Evolutionary conservation across 2,888 invertebrate species (phyloP), one percentile per base, ranked within the genome.

Genomic region (Glomeris marginata): DNA sequence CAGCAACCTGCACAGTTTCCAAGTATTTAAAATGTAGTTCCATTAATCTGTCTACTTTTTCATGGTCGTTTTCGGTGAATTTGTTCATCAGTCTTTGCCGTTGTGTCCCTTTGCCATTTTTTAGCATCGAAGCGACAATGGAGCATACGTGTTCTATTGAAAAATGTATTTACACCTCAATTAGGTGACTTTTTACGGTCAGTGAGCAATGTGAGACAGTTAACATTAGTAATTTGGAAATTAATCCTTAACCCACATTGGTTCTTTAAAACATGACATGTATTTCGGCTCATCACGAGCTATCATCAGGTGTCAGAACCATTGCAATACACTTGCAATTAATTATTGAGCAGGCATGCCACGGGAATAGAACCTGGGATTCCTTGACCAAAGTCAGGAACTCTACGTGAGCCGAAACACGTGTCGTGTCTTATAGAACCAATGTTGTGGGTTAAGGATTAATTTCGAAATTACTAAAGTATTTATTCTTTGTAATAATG

Each of bases 21-120:
- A 90, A 75, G 68, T 95, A 98, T 65, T 95, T 94, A 63, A 97
- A 88, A 70, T 98, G 95, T 54, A 98, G 71, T 67, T 99, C 98
- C 64, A 98, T 73, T 41, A 98, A 72, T 54, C 98, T 72, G 67
- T 98, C 98, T 0, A 98, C 90, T 71, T 98, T 98, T 67, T 97
- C 97, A 61, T 90, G 84, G 66, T 99, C 97, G 63, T 94, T 94
- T 69, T 99, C 98, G 0, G 84, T 84, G 65, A 98, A 99, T 72
- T 98, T 99, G 58, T 84, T 82, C 15, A 98, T 70, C 48, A 99
- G 71, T 52, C 98, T 72, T 64, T 91, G 87, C 33, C 92, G 73
- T 61, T 95, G 94, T 5, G 84, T 77, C 1, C 90, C 90, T 59
- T 82, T 80, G 64, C 94, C 92, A 66, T 94, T 92, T 54, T 87